Percentiles rank a stretch among this genome's conserved stretches.
Evolutionary conservation across 2,797 vertebrate species (phyloP).

Genomic region (Spondyliosoma cantharus): DNA sequence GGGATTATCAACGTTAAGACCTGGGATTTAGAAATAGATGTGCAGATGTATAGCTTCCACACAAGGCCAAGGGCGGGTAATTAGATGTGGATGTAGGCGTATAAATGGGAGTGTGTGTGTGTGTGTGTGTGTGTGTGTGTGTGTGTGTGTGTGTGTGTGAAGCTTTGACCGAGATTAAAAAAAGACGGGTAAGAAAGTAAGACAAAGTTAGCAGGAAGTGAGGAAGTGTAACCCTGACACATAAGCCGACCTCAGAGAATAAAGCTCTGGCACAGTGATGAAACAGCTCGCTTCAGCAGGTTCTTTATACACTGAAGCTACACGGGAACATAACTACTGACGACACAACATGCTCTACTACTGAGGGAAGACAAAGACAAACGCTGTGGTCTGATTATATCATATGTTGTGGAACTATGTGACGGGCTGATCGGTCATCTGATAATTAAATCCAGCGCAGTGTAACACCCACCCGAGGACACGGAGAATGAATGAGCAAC

Average conservation of each 20-base stretch:
- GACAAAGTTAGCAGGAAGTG: conserved; percentile 29
- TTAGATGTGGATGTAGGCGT: conserved; percentile 27
- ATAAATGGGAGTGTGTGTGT: background rate
- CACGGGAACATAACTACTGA: background rate
- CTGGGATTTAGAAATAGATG: conserved; percentile 58
- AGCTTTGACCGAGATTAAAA: conserved; percentile 46
- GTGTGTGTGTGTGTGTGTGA: conserved; percentile 7
- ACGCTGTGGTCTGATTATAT: background rate
- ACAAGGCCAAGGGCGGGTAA: conserved; percentile 53
- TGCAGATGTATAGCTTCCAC: conserved; percentile 47
- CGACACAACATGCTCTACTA: too few relatives aligned
- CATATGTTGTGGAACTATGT: background rate
- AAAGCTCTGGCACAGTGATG: conserved; percentile 39
- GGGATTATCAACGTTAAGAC: conserved; percentile 65
- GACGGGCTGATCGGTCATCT: background rate
- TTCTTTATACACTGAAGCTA: conserved; percentile 26
- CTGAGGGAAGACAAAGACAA: background rate
- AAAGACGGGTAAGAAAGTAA: conserved; percentile 27
- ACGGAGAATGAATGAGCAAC: background rate
- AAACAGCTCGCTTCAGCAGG: background rate
- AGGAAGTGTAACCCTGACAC: conserved; percentile 38
- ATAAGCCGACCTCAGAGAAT: conserved; percentile 32
- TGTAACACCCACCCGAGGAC: background rate
- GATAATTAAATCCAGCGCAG: background rate
- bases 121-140: background rate